Evolutionary conservation across 2,888 invertebrate genomes (phyloP), one percentile per base, ranked within the genome.

Genomic region (Sipha maydis): DNA sequence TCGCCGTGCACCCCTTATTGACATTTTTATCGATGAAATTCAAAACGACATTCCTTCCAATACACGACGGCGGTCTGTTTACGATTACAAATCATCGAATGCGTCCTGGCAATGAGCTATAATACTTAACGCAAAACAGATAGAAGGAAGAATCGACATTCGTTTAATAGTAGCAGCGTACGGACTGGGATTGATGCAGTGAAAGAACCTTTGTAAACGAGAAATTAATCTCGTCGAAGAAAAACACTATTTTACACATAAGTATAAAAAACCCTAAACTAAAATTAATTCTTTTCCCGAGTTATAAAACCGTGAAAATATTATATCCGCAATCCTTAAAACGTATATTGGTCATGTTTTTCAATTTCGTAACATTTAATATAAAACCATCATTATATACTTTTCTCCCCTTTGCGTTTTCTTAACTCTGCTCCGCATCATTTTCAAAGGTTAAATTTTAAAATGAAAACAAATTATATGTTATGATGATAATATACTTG

Each of bases 231-330:
- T 38, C 8, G n/a, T 38, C n/a, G 25, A 34, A 31, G 8, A n/a
- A 56, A 34, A 61, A 61, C 9, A 34, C 21, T 25, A 25, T 34
- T 19, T 8, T 61, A 3, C 25, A 19, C 67, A 17, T 67, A n/a
- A 67, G n/a, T 3, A 67, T n/a, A 28, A 28, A 67, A 67, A 67
- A 0, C 7, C 7, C 8, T n/a, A n/a, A n/a, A 56, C 79, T 61
- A 61, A 34, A 25, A 61, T 61, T 80, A n/a, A 34, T 80, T 38
- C 38, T 61, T 61, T 34, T 61, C 48, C 14, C 79, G 19, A 19
- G 79, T n/a, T 67, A 38, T 3, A 38, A 17, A 80, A n/a, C n/a
- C 61, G n/a, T 61, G 61, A 61, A 80, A 80, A 61, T 38, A 38
- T 34, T 25, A 61, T 56, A 25, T 80, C 54, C 61, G 8, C 8